Percentiles rank a stretch among this genome's conserved stretches.
Evolutionary conservation across 2,888 invertebrate species (phyloP).

Genomic region (Tricholauxania praeusta): DNA sequence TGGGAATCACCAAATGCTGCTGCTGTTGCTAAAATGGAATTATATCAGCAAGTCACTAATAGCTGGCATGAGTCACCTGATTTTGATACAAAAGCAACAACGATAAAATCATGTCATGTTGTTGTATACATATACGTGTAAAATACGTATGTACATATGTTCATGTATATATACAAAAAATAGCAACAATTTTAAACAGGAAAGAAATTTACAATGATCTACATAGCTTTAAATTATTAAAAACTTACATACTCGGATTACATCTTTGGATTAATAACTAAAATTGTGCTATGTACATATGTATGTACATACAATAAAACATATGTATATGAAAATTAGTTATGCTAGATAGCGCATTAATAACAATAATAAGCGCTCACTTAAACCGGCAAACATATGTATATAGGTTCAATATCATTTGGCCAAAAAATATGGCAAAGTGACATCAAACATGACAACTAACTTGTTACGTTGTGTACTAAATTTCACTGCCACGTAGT

Average conservation of each 20-base stretch:
- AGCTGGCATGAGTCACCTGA: constrained; percentile 34
- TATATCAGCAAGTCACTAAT: constrained; percentile 41
- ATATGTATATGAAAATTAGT: constrained; percentile 5
- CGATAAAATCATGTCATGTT: constrained; percentile 8
- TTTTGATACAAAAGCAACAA: constrained; percentile 27
- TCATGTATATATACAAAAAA: constrained; percentile 1
- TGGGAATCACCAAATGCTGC: constrained; percentile 38
- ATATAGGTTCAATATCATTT: not conserved
- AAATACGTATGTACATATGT: not conserved
- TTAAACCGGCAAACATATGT: not conserved
- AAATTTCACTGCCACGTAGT: no score
- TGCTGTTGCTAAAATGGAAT: not conserved
- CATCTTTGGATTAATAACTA: no score
- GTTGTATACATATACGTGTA: not conserved
- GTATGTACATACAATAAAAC: no score
- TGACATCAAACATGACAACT: not conserved
- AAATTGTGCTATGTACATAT: not conserved
- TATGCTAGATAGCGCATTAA: constrained; percentile 6
- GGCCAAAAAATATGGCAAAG: not conserved
- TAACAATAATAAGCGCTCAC: not conserved
- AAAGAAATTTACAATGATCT: constrained; percentile 1
- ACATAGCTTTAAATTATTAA: no score
- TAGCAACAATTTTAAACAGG: constrained; percentile 10
- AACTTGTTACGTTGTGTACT: not conserved
- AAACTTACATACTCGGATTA: no score